Evolutionary conservation across 2,797 vertebrate species (phyloP).

Genomic region (Sebastes taczanowskii): DNA sequence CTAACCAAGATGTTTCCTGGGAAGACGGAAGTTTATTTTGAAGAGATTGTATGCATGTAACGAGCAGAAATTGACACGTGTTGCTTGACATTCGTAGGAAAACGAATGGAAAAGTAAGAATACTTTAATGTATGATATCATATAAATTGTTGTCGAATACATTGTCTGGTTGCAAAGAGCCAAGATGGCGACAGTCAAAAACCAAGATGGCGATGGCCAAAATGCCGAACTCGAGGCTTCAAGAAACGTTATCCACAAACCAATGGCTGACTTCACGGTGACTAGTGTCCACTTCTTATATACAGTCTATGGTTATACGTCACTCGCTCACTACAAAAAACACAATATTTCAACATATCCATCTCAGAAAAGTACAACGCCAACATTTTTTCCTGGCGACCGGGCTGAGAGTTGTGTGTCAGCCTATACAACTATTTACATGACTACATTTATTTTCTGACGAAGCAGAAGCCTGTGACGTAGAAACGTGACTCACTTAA

Average conservation of each 20-base stretch:
- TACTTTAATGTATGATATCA: background rate
- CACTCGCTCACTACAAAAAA: background rate
- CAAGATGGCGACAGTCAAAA: fast-evolving
- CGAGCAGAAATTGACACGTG: background rate
- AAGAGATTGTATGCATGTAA: no score
- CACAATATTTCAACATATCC: background rate
- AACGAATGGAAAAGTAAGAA: background rate
- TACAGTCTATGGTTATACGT: background rate
- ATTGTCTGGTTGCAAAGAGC: no score
- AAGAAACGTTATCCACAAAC: background rate
- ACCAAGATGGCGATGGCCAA: background rate
- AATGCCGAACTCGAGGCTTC: background rate
- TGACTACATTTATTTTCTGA: background rate
- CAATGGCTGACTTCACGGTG: background rate
- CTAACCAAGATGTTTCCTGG: fast-evolving
- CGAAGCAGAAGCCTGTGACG: background rate
- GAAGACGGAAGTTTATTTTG: no score
- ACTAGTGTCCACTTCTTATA: background rate
- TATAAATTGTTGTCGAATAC: background rate
- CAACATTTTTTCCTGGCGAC: background rate
- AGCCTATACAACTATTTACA: background rate
- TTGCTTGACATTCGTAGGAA: background rate
- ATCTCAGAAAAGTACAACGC: background rate
- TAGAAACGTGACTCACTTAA: background rate
- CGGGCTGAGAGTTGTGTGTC: background rate